A percentile compares a stretch with the other conserved stretches of the same genome.
Evolutionary conservation across 2,888 invertebrate species (phyloP).

Genomic region (Protula sp.): DNA sequence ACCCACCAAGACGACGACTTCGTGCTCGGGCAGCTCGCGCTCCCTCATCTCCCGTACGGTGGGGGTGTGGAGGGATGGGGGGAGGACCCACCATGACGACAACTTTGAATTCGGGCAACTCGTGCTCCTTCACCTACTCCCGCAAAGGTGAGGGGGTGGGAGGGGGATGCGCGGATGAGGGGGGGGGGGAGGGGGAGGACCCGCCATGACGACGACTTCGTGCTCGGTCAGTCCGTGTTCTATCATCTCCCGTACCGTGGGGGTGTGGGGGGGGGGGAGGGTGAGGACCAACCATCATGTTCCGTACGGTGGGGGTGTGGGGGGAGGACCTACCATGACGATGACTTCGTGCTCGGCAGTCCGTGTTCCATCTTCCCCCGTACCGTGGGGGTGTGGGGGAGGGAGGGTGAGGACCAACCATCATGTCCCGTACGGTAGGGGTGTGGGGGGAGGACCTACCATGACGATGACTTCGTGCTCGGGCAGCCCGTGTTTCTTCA

Average conservation of each 20-base stretch:
- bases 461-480: constrained; percentile 85
- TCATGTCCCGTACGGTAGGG: too few species aligned
- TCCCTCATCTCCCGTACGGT: constrained; percentile 76
- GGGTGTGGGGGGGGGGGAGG: too few species aligned
- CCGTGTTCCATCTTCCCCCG: constrained; percentile 71
- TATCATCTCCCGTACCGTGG: constrained; percentile 71
- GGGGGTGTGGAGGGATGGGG: too few species aligned
- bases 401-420: too few species aligned
- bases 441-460: too few species aligned
- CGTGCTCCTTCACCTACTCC: constrained; percentile 74
- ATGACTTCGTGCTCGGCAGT: constrained; percentile 89
- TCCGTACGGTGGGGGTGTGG: too few species aligned
- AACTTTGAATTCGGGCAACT: constrained; percentile 86
- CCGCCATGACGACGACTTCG: constrained; percentile 80
- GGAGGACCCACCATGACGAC: constrained; percentile 77
- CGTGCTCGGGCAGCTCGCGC: constrained; percentile 82
- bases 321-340: constrained; percentile 75
- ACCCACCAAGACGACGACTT: constrained; percentile 78
- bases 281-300: too few species aligned
- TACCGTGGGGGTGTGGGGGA: too few species aligned
- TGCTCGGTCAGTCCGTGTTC: constrained; percentile 83
- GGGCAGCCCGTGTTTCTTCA: constrained; percentile 73
- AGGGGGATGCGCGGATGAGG: too few species aligned
- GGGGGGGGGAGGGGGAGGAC: too few species aligned
- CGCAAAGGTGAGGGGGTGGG: too few species aligned